Conservation (phyloP, 37 sponge, comb jelly and placozoan species). For the Mnemiopsis leidyi region DNA sequence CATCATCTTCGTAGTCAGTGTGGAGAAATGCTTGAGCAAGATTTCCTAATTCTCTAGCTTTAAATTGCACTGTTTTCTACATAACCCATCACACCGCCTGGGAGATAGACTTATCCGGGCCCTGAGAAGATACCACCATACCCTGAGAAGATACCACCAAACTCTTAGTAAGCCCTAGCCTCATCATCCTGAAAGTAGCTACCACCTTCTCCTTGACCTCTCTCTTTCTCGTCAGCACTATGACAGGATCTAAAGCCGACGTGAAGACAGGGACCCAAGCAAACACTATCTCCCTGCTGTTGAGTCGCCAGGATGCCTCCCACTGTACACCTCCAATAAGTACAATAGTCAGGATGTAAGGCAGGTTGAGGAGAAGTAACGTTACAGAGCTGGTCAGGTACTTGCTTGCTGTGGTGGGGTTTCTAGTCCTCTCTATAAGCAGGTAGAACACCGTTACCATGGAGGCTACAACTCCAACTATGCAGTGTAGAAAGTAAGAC, state of each 20-base stretch:
- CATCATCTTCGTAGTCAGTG: too few species aligned
- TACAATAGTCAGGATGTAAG: neutral
- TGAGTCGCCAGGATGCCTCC: neutral
- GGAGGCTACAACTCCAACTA: neutral
- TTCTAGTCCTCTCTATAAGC: neutral
- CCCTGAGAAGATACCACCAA: too few species aligned
- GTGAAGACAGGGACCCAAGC: neutral
- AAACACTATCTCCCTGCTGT: neutral
- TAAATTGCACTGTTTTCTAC: too few species aligned
- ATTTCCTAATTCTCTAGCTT: too few species aligned
- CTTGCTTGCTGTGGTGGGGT: neutral
- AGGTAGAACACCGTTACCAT: neutral
- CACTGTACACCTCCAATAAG: conserved; percentile 2
- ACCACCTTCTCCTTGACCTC: neutral
- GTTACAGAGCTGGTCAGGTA: neutral
- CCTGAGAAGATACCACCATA: too few species aligned
- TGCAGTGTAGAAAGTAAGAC: neutral
- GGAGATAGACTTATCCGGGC: too few species aligned
- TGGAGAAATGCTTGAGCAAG: too few species aligned
- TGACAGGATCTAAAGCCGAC: neutral
- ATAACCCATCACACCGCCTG: too few species aligned
- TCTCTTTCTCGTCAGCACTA: neutral
- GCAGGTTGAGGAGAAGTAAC: neutral
- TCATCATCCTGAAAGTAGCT: neutral
- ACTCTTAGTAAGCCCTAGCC: too few species aligned